Conservation (phyloP, 2,797 vertebrate genomes). For the Clamator glandarius region DNA sequence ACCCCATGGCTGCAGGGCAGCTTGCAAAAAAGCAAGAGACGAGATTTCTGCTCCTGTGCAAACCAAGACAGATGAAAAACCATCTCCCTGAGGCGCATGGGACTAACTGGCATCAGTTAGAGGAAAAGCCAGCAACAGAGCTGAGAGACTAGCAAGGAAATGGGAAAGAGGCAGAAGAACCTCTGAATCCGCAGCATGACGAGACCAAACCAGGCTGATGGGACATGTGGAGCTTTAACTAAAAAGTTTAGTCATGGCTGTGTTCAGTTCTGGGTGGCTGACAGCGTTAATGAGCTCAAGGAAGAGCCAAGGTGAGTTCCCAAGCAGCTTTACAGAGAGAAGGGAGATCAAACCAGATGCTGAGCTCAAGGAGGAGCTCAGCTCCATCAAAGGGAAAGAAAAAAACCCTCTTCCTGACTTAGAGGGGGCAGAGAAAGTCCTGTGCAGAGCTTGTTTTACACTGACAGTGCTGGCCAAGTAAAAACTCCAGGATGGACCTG, state of each 20-base stretch:
- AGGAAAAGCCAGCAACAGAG: background rate
- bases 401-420: background rate
- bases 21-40: background rate
- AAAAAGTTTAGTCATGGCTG: background rate
- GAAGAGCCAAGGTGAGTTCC: background rate
- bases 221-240: background rate
- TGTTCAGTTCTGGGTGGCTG: background rate
- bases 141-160: fast-evolving
- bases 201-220: background rate
- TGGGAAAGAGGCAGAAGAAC: background rate
- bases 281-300: background rate
- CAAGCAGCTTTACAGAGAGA: background rate
- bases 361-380: background rate
- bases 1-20: fast-evolving
- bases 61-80: background rate
- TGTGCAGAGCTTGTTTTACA: background rate
- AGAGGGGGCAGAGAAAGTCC: background rate
- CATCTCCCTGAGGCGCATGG: background rate
- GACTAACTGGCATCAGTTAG: background rate
- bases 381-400: background rate
- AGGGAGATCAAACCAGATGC: background rate
- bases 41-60: background rate
- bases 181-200: fast-evolving
- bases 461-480: fast-evolving
- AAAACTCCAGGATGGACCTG: background rate